Evolutionary conservation across 23 tunicate species (phyloP).

Genomic region (Styela clava): DNA sequence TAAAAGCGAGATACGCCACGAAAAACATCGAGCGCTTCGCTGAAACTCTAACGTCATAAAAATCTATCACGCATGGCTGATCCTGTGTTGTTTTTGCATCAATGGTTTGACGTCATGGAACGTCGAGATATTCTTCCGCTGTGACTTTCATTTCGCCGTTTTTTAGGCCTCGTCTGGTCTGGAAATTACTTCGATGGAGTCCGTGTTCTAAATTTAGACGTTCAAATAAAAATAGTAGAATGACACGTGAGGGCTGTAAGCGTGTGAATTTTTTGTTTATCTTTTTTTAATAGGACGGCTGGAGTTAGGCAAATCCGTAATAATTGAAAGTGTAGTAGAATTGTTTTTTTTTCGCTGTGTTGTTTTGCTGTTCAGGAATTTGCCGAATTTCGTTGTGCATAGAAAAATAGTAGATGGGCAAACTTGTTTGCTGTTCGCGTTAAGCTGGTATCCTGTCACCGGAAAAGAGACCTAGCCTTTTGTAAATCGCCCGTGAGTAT

Average conservation of each 20-base stretch:
- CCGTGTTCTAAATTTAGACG: neutral
- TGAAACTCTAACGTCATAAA: conserved; percentile 4
- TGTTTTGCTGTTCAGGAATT: too few species aligned
- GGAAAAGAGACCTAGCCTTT: too few species aligned
- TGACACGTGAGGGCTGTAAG: neutral
- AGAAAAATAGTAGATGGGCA: too few species aligned
- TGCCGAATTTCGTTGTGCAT: too few species aligned
- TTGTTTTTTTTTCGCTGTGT: too few species aligned
- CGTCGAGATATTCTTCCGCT: conserved; percentile 20
- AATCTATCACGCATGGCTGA: conserved; percentile 9
- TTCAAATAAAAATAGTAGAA: neutral
- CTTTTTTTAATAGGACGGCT: neutral
- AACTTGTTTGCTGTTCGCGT: too few species aligned
- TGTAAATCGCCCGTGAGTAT: too few species aligned
- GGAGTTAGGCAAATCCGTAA: neutral
- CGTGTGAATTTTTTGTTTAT: neutral
- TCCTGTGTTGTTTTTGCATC: conserved; percentile 17
- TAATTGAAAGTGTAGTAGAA: too few species aligned
- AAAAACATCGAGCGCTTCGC: neutral
- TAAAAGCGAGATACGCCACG: too few species aligned
- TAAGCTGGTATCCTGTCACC: too few species aligned
- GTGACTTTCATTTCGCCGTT: neutral
- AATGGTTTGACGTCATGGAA: conserved; percentile 19
- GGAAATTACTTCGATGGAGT: neutral
- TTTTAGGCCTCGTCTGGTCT: neutral